phyloP scores from a whole-genome alignment of 2,797 vertebrate genomes.

The Garrulus glandarius region DNA sequence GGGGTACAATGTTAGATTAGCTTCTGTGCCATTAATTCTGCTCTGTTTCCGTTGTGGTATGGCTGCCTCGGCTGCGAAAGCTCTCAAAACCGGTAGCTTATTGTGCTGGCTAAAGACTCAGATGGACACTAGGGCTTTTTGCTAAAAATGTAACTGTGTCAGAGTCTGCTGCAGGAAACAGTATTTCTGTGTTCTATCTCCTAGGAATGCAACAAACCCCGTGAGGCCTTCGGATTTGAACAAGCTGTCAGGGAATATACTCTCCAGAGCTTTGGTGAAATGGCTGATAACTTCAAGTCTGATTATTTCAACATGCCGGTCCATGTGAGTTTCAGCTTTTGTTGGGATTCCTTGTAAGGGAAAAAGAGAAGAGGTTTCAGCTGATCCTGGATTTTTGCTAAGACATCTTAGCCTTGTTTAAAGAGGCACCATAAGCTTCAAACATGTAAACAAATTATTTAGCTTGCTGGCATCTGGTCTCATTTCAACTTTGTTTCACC shows the following conservation, averaged over 20 bases:
- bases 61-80: background rate
- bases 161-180: background rate
- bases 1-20: background rate
- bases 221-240: slow-evolving; percentile 97
- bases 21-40: background rate
- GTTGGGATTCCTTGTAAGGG: background rate
- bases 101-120: background rate
- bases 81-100: background rate
- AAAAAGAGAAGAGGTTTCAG: background rate
- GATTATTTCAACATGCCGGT: slow-evolving; percentile 99
- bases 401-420: background rate
- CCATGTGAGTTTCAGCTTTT: slow-evolving; percentile 81
- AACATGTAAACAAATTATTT: background rate
- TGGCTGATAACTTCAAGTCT: slow-evolving; percentile 99
- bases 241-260: slow-evolving; percentile 95
- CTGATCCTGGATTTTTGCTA: background rate
- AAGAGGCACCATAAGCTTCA: background rate
- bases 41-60: background rate
- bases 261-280: slow-evolving; percentile 96
- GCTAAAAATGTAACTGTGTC: background rate
- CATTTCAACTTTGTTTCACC: background rate
- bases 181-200: background rate
- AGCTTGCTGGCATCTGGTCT: background rate
- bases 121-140: background rate
- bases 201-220: slow-evolving; percentile 97